Evolutionary conservation across 2,888 invertebrate genomes (phyloP), one percentile per base, ranked within the genome.

Genomic region (Papilio gigon): DNA sequence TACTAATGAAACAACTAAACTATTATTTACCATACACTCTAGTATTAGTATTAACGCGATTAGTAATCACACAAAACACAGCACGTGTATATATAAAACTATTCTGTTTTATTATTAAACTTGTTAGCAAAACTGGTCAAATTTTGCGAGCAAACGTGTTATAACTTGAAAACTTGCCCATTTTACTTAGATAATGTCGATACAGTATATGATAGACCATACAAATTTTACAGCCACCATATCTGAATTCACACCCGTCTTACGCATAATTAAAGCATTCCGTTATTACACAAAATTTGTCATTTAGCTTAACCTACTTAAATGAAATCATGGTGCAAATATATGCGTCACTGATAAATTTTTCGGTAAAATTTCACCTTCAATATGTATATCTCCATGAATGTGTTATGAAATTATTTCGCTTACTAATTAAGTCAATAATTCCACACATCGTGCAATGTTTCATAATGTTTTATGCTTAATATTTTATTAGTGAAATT

Each of bases 301-400:
- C 14, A 20, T 20, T 44, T 44, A 8, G 14, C 14, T 50, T 27
- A 27, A 2, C 12, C 22, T 12, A 27, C 27, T 14, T 11, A 6
- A n/a, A 25, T 35, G 47, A 63, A 63, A 50, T 63, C 11, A 63
- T 63, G 33, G 22, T 63, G 63, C 50, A 63, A 63, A 35, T 62
- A 20, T 42, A 35, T 50, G 33, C 27, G 35, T 63, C 63, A 63
- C 14, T 22, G n/a, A 4, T 6, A 4, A 17, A 22, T 12, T 35
- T 63, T 63, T 9, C n/a, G 63, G 50, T 25, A 22, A 63, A 33
- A 63, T 63, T 63, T 63, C 47, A 63, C 35, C 63, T 47, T 11
- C 22, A 14, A 6, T 14, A 50, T 50, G 17, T 1, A 8, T 1
- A 44, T 1, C 20, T 50, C n/a, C n/a, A 27, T 8, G 44, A 44